Conservation (phyloP, 2,797 vertebrate genomes). For the Scomberomorus guttatus region DNA sequence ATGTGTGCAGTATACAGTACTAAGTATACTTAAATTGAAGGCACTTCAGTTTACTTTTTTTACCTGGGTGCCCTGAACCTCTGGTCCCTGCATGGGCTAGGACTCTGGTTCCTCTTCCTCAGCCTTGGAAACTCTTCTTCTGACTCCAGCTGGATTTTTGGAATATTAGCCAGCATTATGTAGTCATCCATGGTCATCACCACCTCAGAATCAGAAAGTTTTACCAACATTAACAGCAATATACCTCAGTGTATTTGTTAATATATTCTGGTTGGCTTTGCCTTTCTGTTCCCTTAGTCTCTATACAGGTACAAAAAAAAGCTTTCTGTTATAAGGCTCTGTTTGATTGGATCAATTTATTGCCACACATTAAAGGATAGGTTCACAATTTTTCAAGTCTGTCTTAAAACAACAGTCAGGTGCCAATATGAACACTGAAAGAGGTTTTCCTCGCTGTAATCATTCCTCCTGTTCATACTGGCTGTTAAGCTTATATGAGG, state of each 20-base stretch:
- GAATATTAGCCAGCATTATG: constrained; percentile 92
- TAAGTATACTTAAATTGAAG: background rate
- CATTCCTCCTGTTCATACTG: no score
- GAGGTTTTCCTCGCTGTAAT: no score
- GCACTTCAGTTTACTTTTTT: background rate
- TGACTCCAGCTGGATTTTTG: constrained; percentile 86
- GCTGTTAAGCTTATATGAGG: no score
- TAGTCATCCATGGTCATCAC: constrained; percentile 91
- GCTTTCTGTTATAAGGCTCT: background rate
- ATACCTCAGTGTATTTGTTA: background rate
- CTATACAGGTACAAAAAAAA: background rate
- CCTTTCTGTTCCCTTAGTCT: no score
- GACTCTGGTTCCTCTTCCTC: constrained; percentile 83
- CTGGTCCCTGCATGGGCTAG: constrained; percentile 92
- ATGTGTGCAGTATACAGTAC: no score
- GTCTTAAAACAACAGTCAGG: no score
- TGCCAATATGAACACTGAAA: no score
- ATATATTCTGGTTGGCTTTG: no score
- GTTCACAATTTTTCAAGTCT: no score
- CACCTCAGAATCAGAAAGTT: constrained; percentile 69
- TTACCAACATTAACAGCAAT: background rate
- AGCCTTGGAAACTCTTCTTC: constrained; percentile 79
- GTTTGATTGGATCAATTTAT: background rate
- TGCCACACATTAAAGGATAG: no score
- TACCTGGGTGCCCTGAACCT: constrained; percentile 85